Conservation (phyloP, 2,888 invertebrate genomes). For the Germaria angustata region DNA sequence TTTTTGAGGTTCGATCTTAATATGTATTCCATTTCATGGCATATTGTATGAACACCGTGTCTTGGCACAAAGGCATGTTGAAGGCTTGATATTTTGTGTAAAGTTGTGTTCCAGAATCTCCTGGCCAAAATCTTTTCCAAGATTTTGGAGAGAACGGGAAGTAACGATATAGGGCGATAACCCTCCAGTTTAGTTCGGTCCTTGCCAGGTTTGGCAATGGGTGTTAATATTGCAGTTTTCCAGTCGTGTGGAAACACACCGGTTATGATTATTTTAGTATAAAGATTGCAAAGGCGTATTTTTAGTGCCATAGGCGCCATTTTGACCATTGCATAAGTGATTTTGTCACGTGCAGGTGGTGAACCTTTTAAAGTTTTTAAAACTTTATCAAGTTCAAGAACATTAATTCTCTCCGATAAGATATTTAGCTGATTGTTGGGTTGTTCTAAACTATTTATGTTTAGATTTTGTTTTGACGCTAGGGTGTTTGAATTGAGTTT, state of each 20-base stretch:
- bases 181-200: no score
- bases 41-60: not conserved
- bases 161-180: no score
- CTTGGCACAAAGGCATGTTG: conserved; percentile 4
- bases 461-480: not conserved
- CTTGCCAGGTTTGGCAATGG: no score
- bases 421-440: not conserved
- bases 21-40: not conserved
- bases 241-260: not conserved
- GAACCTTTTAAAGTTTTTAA: not conserved
- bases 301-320: not conserved
- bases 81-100: not conserved
- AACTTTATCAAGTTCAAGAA: not conserved
- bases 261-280: not conserved
- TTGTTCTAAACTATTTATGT: not conserved
- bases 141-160: conserved; percentile 3
- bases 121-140: not conserved
- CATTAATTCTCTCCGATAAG: not conserved
- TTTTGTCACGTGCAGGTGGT: not conserved
- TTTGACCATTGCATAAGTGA: not conserved
- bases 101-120: conserved; percentile 3
- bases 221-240: conserved; percentile 15
- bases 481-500: not conserved
- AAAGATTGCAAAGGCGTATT: not conserved
- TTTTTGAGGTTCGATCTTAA: not conserved